Percentiles rank a stretch among this genome's conserved stretches.
These are phyloP conservation scores for Heliconius sara DNA, from an alignment of 2,888 invertebrate species.

Conservation along the genomic window DNA sequence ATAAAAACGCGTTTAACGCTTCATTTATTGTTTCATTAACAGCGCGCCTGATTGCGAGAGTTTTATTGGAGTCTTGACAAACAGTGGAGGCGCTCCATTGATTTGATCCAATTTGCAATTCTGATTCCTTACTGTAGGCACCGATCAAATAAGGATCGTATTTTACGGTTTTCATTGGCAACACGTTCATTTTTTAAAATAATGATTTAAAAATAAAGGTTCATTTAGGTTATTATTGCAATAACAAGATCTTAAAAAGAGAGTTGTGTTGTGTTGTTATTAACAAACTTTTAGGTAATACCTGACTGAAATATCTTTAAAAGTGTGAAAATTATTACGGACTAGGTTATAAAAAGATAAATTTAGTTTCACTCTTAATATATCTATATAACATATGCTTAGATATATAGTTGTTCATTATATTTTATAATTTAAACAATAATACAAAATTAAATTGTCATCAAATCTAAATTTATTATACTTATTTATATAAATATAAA, in stretches of 20 bases:
- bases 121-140: conserved; percentile 32
- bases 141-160: conserved; percentile 27
- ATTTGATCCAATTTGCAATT: conserved; percentile 56
- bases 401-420: background rate
- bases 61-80: conserved; percentile 52
- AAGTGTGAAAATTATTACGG: too few relatives aligned
- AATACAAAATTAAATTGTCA: conserved; percentile 3
- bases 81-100: conserved; percentile 49
- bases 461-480: background rate
- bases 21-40: conserved; percentile 32
- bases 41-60: conserved; percentile 38
- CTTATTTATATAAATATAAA: too few relatives aligned
- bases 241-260: background rate
- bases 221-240: background rate
- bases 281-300: too few relatives aligned
- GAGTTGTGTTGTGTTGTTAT: background rate
- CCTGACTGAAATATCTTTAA: too few relatives aligned
- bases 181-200: conserved; percentile 3
- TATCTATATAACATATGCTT: background rate
- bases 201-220: background rate
- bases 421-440: background rate
- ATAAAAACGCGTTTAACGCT: conserved; percentile 9
- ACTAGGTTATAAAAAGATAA: background rate
- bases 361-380: background rate
- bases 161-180: conserved; percentile 20